phyloP scores from a whole-genome alignment of 2,113 vertebrate species.

The Cyanocitta stelleri region DNA sequence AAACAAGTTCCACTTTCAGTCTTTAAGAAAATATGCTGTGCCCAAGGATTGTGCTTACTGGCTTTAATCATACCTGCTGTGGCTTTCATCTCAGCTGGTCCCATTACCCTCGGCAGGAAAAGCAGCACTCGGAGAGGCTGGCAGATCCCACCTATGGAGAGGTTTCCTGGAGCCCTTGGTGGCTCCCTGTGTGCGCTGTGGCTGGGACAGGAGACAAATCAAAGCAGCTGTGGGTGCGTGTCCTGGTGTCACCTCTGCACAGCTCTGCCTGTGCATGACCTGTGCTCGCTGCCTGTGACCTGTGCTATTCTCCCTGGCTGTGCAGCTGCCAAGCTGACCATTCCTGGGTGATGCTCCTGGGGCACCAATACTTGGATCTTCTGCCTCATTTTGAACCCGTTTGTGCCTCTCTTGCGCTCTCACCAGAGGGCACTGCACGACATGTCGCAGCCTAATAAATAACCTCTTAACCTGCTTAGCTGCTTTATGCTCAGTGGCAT shows the following conservation, averaged over 20 bases:
- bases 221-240: fast-evolving
- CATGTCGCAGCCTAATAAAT: conserved; percentile 64
- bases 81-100: background rate
- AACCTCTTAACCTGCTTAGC: conserved; percentile 72
- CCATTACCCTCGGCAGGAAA: background rate
- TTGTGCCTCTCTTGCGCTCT: conserved; percentile 24
- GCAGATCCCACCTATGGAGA: background rate
- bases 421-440: conserved; percentile 68
- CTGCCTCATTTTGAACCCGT: background rate
- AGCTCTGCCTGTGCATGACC: background rate
- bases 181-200: fast-evolving
- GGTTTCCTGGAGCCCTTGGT: fast-evolving
- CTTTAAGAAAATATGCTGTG: background rate
- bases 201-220: fast-evolving
- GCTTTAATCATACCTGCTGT: background rate
- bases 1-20: background rate
- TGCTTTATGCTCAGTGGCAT: conserved; percentile 65
- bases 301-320: fast-evolving
- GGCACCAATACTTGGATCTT: background rate
- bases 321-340: background rate
- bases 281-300: background rate
- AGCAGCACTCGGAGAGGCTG: background rate
- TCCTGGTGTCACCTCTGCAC: background rate
- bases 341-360: fast-evolving
- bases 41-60: background rate